Evolutionary conservation across 2,113 vertebrate species (phyloP), one percentile per base, ranked within the genome.

Genomic region (Prionailurus bengalensis): DNA sequence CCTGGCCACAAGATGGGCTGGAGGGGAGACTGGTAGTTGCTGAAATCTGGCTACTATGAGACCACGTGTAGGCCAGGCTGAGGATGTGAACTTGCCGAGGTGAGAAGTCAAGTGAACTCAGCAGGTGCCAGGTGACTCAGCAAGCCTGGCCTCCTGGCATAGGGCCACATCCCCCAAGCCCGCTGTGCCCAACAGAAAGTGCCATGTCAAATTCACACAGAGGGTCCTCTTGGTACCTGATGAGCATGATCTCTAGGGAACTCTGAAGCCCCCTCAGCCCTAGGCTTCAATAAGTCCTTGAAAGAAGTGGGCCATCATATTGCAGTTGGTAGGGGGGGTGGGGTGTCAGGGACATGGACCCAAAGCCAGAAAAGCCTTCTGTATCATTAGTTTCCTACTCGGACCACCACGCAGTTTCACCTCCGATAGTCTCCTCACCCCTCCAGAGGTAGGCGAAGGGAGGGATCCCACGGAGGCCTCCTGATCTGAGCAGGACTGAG

Each of bases 1-100:
- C 14, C 1, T 16, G 51, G 42, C n/a, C 31, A 3, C 63, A 36
- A 23, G 21, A 17, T 0, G 2, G 19, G 15, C 1, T 1, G 45
- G 9, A 29, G 8, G 21, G 1, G 29, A n/a, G 17, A 31, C 17
- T 0, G 11, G 6, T 25, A 6, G 9, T 13, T 29, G 39, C 45
- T 61, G 27, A 76, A 65, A 73, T 4, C 27, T 39, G 23, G 21
- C 0, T 5, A 55, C 5, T 2, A 2, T 71, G 23, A 45, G 8
- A 4, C 71, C 25, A 17, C 33, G 25, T 29, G 76, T 6, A 76
- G 14, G 53, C 21, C 27, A 1, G 1, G 1, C 23, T 23, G 14
- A 31, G 23, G 10, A 48, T 45, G 3, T 58, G 51, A 23, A 48
- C 53, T 71, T 80, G 16, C 70, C 31, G 42, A 94, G 39, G 53